A percentile compares a stretch with the other conserved stretches of the same genome.
Evolutionary conservation across 2,797 vertebrate genomes (phyloP).

Genomic region (Sitta carolinensis): DNA sequence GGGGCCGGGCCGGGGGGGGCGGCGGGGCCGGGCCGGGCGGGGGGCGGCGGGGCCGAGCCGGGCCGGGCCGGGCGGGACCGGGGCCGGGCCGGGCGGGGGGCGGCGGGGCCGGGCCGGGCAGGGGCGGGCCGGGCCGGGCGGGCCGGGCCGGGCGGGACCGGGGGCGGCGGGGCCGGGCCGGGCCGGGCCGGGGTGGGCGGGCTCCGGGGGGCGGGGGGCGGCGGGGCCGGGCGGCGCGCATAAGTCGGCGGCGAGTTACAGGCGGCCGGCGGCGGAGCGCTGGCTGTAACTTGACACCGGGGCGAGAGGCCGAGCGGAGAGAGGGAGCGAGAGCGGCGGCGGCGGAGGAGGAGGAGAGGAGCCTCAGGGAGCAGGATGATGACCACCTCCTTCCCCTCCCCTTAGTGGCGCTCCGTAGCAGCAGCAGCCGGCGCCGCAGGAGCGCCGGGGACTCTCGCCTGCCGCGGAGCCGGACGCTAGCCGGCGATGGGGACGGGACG

Average conservation of each 20-base stretch:
- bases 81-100: background rate
- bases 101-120: too few species aligned
- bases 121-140: background rate
- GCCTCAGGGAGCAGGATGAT: conserved; percentile 57
- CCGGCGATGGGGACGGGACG: conserved; percentile 67
- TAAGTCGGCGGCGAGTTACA: conserved; percentile 62
- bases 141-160: too few species aligned
- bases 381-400: conserved; percentile 58
- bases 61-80: background rate
- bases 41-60: background rate
- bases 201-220: background rate
- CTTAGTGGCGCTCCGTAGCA: conserved; percentile 13
- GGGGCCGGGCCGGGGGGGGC: too few species aligned
- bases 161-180: too few species aligned
- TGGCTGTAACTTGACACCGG: conserved; percentile 73
- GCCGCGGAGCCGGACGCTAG: conserved; percentile 3
- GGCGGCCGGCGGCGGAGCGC: background rate
- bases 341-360: background rate
- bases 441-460: background rate
- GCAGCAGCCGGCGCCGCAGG: background rate
- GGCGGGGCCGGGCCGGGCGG: background rate
- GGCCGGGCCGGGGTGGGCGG: background rate
- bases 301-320: conserved; percentile 18
- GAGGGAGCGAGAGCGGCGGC: background rate
- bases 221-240: background rate